Evolutionary conservation across 2,113 vertebrate genomes (phyloP), one percentile per base, ranked within the genome.

Genomic region (Camelus dromedarius): DNA sequence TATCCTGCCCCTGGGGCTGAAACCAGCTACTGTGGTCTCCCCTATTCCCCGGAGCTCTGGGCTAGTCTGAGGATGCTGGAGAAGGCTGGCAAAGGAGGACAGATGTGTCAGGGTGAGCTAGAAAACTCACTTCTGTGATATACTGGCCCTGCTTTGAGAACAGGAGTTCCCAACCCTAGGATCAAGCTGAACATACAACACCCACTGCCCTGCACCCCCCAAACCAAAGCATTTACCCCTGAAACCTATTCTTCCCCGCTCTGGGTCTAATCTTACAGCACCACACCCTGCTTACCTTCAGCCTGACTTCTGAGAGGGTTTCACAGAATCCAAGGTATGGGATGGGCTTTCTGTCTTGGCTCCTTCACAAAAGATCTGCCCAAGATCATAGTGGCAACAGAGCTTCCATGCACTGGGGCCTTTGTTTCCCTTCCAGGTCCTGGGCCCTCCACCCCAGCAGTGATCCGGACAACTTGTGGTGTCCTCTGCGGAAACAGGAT

Each of bases 1-100:
- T 93, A 38, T 93, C 66, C 82, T 89, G 67, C 89, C 42, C 50
- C 3, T 0, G 3, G 91, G 96, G 93, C 96, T 97, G 96, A 96
- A 96, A 64, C 15, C 38, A 19, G 20, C 12, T 38, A 20, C 35
- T 72, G 3, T 8, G 4, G 52, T 32, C 42, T 94, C 32, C 62
- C 7, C 0, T 2, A 3, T 3, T 15, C 1, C 0, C 66, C 5
- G 7, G 64, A 28, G n/a, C 54, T 83, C 35, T 20, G 48, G 5
- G 20, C 24, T 42, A 67, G 75, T 24, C n/a, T 28, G n/a, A 95
- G 58, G 75, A 73, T 15, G 60, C 64, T 62, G 48, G 76, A 52
- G 32, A 73, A 62, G 28, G 35, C 58, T 73, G 64, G 24, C 35
- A 89, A 28, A 82, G n/a, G 22, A 85, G 50, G 9, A 64, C 24